Evolutionary conservation across 1,140 invertebrate species (phyloP).

Genomic region (Rhynchophorus ferrugineus): DNA sequence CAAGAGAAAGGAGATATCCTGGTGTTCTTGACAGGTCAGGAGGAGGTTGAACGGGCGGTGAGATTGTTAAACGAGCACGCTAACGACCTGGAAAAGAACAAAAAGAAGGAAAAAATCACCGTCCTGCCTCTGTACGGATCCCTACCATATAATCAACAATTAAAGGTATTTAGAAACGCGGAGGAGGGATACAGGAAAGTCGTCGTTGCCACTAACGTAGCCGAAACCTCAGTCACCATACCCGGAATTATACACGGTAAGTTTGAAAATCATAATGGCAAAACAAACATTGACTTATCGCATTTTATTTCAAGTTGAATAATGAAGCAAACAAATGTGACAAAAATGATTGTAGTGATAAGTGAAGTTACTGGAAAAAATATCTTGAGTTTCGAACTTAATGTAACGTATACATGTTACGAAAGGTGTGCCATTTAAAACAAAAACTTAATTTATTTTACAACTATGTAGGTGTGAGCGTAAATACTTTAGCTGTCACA

Average conservation of each 20-base stretch:
- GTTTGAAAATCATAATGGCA: too few species aligned
- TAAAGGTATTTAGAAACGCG: constrained; percentile 80
- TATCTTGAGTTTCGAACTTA: too few species aligned
- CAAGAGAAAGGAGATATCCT: constrained; percentile 83
- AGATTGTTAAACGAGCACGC: constrained; percentile 59
- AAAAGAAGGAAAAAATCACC: constrained; percentile 52
- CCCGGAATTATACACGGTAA: constrained; percentile 83
- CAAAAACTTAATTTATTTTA: too few species aligned
- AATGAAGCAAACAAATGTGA: too few species aligned
- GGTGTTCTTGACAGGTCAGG: constrained; percentile 90
- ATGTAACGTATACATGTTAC: too few species aligned
- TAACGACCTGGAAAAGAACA: constrained; percentile 41
- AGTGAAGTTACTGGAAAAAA: too few species aligned
- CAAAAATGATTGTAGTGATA: too few species aligned
- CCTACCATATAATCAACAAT: constrained; percentile 72
- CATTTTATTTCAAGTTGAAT: too few species aligned
- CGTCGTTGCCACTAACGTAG: constrained; percentile 94
- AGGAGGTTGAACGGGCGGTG: constrained; percentile 76
- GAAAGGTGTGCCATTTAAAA: too few species aligned
- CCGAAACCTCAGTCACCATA: constrained; percentile 86
- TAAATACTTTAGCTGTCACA: too few species aligned
- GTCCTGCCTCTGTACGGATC: constrained; percentile 92
- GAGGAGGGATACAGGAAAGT: constrained; percentile 77
- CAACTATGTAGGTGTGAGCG: too few species aligned
- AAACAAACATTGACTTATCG: too few species aligned